Conservation (phyloP, 2,113 vertebrate genomes). For the Scomber scombrus region DNA sequence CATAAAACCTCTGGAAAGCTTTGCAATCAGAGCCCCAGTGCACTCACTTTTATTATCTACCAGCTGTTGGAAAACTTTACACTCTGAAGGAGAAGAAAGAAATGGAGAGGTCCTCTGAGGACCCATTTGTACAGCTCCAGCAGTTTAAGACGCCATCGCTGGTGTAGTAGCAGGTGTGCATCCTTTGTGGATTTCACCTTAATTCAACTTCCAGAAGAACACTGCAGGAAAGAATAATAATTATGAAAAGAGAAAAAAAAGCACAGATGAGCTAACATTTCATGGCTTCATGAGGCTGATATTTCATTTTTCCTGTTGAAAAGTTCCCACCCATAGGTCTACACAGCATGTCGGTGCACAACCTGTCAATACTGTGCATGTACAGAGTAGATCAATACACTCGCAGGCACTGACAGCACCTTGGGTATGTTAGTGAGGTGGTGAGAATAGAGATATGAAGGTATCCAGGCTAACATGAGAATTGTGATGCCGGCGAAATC, state of each 20-base stretch:
- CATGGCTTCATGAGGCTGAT: conserved; percentile 18
- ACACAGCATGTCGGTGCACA: conserved; percentile 25
- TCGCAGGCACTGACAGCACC: conserved; percentile 31
- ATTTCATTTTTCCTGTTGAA: conserved; percentile 44
- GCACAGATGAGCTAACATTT: conserved; percentile 1
- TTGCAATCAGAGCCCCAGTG: conserved; percentile 57
- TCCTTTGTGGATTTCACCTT: conserved; percentile 58
- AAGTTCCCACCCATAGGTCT: conserved; percentile 41
- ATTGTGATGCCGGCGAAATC: conserved; percentile 19
- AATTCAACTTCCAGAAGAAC: conserved; percentile 57
- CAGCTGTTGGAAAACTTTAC: conserved; percentile 80
- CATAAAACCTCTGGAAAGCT: conserved; percentile 67
- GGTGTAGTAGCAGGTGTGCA: conserved; percentile 68
- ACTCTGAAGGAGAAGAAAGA: conserved; percentile 71
- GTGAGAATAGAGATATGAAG: conserved; percentile 44
- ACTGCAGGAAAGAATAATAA: conserved; percentile 1
- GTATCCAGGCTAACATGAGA: conserved; percentile 29
- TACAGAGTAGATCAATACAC: conserved; percentile 51
- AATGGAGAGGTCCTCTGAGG: conserved; percentile 70
- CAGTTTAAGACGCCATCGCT: conserved; percentile 63
- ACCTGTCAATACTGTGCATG: conserved; percentile 58
- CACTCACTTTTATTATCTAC: conserved; percentile 73
- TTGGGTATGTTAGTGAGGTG: conserved; percentile 20
- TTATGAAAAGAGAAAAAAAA: neutral
- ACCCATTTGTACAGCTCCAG: conserved; percentile 75